Evolutionary conservation across 30 jellyfish, hydroid and myxozoan genomes (phyloP), one percentile per base, ranked within the genome.

Genomic region (Aurelia aurita complex sp. Pacific): DNA sequence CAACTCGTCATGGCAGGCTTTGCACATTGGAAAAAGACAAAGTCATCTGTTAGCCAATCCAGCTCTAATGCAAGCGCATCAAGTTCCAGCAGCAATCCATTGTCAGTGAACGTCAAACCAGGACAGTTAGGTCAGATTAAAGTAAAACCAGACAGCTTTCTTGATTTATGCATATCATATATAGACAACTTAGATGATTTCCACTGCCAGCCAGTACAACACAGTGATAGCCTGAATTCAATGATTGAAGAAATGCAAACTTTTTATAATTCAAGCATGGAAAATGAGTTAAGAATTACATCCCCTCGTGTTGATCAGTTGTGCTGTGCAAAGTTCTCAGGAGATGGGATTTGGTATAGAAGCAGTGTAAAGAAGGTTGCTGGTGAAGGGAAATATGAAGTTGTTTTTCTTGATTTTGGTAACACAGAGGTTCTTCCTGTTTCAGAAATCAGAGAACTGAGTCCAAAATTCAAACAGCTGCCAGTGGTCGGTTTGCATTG

Each of bases 251-350:
- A 83, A 40, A 54, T 94, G 82, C 92, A 94, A 32, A n/a, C 23
- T 12, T 66, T 82, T 62, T 88, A 94, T 62, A 33, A 73, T n/a
- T 55, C 76, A 14, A 74, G 68, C 29, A 70, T 55, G 10, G 83
- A 61, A 1, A 74, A 34, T 29, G 78, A 53, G 13, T 64, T 77
- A 34, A 43, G 64, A n/a, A 33, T 76, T 12, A 8, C 54, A 34
- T 18, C 80, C 32, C 46, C 61, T 3, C 72, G 32, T 14, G 84
- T 63, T 10, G 90, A 81, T 34, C 88, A 77, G 40, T 46, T 96
- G 11, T 94, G 98, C 74, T 88, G 98, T 88, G 98, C 98, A 35
- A 89, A 74, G 77, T 94, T 53, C 66, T 86, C 97, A 54, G 96
- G 40, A 60, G 98, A 94, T 74, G 89, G 76, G 50, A 15, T 16